Conservation (phyloP, 1,140 invertebrate genomes). For the Aphaenogaster ashmeadi region DNA sequence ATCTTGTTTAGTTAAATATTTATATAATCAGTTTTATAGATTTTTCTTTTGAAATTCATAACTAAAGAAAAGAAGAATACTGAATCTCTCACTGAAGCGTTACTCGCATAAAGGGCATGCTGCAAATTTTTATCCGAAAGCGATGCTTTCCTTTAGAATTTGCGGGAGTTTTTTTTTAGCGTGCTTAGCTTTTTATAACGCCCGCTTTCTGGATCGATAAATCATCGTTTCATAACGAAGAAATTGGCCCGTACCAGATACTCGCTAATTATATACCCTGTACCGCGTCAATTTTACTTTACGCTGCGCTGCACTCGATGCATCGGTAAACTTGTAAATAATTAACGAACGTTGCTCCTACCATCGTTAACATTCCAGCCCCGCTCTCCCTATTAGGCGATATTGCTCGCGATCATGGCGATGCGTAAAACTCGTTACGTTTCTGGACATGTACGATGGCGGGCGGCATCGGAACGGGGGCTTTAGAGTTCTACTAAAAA, state of each 20-base stretch:
- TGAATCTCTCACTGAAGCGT: conserved; percentile 10
- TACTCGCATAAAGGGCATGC: background rate
- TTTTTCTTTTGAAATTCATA: conserved; percentile 33
- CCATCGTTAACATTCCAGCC: conserved; percentile 74
- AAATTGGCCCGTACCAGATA: conserved; percentile 69
- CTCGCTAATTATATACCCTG: conserved; percentile 67
- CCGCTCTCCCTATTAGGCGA: conserved; percentile 69
- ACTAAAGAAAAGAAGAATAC: background rate
- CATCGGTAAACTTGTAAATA: conserved; percentile 81
- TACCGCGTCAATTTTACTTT: conserved; percentile 72
- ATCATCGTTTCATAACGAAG: conserved; percentile 74
- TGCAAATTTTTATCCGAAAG: conserved; percentile 22
- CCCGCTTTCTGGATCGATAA: conserved; percentile 23
- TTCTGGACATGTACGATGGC: conserved; percentile 9
- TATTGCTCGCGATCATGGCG: conserved; percentile 61
- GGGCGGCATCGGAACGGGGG: background rate
- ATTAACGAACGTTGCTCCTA: conserved; percentile 75
- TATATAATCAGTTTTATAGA: background rate
- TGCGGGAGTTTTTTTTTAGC: conserved; percentile 28
- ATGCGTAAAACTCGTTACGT: conserved; percentile 71
- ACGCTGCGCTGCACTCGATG: conserved; percentile 70
- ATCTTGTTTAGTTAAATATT: background rate
- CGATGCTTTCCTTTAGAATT: conserved; percentile 12
- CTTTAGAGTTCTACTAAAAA: conserved; percentile 46
- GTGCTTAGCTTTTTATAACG: conserved; percentile 18